A percentile compares a stretch with the other conserved stretches of the same genome.
Evolutionary conservation across 1,140 invertebrate species (phyloP).

Genomic region (Scaptomyza montana): DNA sequence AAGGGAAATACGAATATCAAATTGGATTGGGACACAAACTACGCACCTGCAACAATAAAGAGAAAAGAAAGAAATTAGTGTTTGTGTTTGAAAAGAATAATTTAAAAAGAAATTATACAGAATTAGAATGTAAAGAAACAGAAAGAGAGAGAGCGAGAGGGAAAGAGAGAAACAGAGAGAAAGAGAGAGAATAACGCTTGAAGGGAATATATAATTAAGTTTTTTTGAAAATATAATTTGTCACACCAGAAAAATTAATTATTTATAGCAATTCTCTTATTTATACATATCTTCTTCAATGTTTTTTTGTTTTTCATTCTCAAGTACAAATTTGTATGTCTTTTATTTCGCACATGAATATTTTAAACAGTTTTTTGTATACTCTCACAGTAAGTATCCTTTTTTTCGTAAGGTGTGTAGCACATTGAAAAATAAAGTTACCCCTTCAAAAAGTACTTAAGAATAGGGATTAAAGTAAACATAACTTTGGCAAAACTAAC

Average conservation of each 20-base stretch:
- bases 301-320: neutral
- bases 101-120: neutral
- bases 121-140: neutral
- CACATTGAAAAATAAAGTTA: neutral
- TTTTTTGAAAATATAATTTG: neutral
- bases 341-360: constrained; percentile 6
- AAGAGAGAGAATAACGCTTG: neutral
- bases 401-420: neutral
- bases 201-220: neutral
- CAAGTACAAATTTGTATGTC: neutral
- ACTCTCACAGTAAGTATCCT: neutral
- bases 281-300: neutral
- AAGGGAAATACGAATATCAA: constrained; percentile 9
- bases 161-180: neutral
- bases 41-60: constrained; percentile 68
- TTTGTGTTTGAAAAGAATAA: neutral
- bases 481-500: too few relatives aligned
- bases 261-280: neutral
- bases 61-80: constrained; percentile 60
- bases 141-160: neutral
- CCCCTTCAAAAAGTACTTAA: too few relatives aligned
- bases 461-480: too few relatives aligned
- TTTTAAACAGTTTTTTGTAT: constrained; percentile 9
- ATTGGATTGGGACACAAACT: constrained; percentile 14
- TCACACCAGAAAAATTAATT: neutral